Evolutionary conservation across 2,113 vertebrate genomes (phyloP).

Genomic region (Pollachius pollachius): DNA sequence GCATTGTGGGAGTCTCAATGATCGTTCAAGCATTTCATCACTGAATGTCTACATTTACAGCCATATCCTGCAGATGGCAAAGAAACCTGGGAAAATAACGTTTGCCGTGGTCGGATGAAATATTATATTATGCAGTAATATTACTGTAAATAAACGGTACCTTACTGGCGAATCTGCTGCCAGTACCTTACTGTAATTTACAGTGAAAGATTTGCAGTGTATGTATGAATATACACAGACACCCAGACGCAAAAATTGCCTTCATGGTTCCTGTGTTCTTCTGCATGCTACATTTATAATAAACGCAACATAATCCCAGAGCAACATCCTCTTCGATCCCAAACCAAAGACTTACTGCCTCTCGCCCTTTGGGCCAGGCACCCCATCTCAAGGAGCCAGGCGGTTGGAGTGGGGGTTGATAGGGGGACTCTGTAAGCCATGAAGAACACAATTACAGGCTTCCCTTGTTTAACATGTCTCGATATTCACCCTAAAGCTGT

Average conservation of each 20-base stretch:
- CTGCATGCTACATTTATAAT: background rate
- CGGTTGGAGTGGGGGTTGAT: slow-evolving; percentile 29
- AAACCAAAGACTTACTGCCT: slow-evolving; percentile 4
- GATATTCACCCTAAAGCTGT: slow-evolving; percentile 22
- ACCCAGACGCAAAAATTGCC: background rate
- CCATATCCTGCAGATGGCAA: too few relatives aligned
- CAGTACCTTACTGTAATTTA: too few relatives aligned
- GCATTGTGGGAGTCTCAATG: too few relatives aligned
- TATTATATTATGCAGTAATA: too few relatives aligned
- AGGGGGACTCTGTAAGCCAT: slow-evolving; percentile 4
- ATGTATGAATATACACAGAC: background rate
- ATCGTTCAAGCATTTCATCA: too few relatives aligned
- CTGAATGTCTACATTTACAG: too few relatives aligned
- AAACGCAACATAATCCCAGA: background rate
- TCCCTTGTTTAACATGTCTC: slow-evolving; percentile 10
- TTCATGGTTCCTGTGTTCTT: background rate
- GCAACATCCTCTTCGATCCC: background rate
- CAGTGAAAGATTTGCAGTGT: background rate
- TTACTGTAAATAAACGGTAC: too few relatives aligned
- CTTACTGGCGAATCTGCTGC: too few relatives aligned
- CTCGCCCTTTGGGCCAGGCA: slow-evolving; percentile 20
- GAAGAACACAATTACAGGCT: slow-evolving; percentile 24
- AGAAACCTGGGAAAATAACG: too few relatives aligned
- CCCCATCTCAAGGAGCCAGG: slow-evolving; percentile 27
- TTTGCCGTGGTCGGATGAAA: too few relatives aligned